Percentiles rank a stretch among this genome's conserved stretches.
These are phyloP conservation scores for Xanthostigma xanthostigma DNA, from an alignment of 2,888 invertebrate genomes.

Conservation along the genomic window DNA sequence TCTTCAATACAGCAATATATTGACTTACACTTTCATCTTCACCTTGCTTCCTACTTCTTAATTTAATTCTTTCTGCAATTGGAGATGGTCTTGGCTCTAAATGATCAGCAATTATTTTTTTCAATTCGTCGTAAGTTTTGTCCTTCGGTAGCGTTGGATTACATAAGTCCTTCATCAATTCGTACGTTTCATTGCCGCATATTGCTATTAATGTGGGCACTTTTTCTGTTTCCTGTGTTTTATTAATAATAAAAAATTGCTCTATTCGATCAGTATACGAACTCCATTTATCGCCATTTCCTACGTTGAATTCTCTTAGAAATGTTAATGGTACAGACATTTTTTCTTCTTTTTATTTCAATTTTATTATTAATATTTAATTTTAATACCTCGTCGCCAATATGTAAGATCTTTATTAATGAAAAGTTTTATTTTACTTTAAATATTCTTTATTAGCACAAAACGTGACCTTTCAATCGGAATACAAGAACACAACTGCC, in stretches of 20 bases:
- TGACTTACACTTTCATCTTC: constrained; percentile 5
- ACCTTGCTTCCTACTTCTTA: constrained; percentile 10
- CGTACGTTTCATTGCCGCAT: background rate
- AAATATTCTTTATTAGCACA: too few species aligned
- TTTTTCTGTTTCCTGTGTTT: background rate
- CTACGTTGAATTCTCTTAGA: background rate
- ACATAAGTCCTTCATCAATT: constrained; percentile 6
- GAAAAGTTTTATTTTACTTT: too few species aligned
- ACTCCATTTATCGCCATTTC: background rate
- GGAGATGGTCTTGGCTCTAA: constrained; percentile 10
- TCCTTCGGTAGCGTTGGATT: constrained; percentile 5
- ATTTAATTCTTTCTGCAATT: constrained; percentile 11
- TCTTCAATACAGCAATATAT: constrained; percentile 9
- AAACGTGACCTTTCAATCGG: too few species aligned
- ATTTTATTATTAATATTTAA: too few species aligned
- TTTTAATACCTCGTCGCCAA: too few species aligned
- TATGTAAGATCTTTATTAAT: too few species aligned
- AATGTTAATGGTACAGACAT: too few species aligned
- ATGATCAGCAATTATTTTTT: constrained; percentile 9
- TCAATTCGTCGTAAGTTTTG: constrained; percentile 6
- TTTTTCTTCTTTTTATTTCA: too few species aligned
- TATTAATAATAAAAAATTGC: constrained; percentile 1
- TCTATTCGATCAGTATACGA: background rate
- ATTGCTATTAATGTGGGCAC: background rate
- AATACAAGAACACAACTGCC: too few species aligned